phyloP scores from a whole-genome alignment of 1,140 invertebrate genomes.

The Myzus persicae region DNA sequence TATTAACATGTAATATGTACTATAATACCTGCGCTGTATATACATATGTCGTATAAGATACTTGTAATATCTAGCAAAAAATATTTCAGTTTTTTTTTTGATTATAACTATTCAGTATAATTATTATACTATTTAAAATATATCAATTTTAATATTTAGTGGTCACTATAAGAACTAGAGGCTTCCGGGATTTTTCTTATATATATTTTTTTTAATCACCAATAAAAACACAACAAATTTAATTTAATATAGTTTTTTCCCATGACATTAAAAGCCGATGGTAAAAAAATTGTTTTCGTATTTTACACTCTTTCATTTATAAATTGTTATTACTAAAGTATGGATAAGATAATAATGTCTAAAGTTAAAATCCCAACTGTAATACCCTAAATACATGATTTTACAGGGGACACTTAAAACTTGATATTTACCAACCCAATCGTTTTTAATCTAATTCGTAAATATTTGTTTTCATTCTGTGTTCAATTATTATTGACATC shows the following conservation, averaged over 20 bases:
- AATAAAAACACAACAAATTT: not conserved
- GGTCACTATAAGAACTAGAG: not conserved
- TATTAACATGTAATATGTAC: not conserved
- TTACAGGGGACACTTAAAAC: not conserved
- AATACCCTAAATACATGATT: not conserved
- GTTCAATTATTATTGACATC: not conserved
- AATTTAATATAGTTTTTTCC: not conserved
- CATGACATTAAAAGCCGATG: not conserved
- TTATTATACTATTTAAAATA: not conserved
- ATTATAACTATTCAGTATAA: not conserved
- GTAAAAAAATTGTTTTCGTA: not conserved
- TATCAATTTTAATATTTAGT: not conserved
- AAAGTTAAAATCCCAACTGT: not conserved
- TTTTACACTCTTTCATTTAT: not conserved
- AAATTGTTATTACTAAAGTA: not conserved
- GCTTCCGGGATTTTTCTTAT: not conserved
- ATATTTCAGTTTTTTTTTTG: not conserved
- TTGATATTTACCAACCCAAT: not conserved
- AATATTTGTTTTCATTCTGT: not conserved
- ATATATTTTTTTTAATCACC: not conserved
- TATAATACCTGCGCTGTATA: not conserved
- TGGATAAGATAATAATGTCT: not conserved
- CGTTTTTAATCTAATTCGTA: not conserved
- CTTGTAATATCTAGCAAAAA: not conserved
- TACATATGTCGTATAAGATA: not conserved